Conservation (phyloP, 2,888 invertebrate species). For the Hydropsyche betteni region DNA sequence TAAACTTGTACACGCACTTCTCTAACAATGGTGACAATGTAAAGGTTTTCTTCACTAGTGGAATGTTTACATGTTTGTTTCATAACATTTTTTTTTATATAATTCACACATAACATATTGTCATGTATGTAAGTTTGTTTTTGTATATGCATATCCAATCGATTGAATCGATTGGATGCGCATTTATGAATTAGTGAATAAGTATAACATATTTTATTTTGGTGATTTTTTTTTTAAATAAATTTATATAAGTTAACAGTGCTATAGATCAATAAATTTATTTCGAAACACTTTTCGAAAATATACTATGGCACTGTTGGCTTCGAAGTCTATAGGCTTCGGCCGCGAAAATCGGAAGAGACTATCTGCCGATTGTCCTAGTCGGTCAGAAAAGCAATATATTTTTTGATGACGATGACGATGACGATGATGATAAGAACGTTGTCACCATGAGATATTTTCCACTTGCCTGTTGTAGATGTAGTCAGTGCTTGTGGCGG, state of each 20-base stretch:
- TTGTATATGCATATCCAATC: neutral
- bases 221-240: too few relatives aligned
- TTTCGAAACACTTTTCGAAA: neutral
- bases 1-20: slow-evolving; percentile 32
- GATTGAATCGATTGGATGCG: too few relatives aligned
- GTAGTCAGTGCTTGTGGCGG: slow-evolving; percentile 90
- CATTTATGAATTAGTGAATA: too few relatives aligned
- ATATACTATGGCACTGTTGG: neutral
- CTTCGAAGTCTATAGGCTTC: neutral
- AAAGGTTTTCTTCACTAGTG: slow-evolving; percentile 19
- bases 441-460: slow-evolving; percentile 55
- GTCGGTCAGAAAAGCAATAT: neutral
- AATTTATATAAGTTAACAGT: neutral
- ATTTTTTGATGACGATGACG: slow-evolving; percentile 6
- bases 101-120: slow-evolving; percentile 2
- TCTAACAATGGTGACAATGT: slow-evolving; percentile 41
- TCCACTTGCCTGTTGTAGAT: slow-evolving; percentile 75
- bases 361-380: neutral
- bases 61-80: slow-evolving; percentile 7
- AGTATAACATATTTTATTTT: too few relatives aligned
- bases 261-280: neutral
- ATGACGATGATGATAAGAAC: slow-evolving; percentile 32
- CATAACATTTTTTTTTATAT: slow-evolving; percentile 5
- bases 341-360: slow-evolving; percentile 17
- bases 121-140: neutral